Evolutionary conservation across 2,113 vertebrate genomes (phyloP).

Genomic region (Eretmochelys imbricata): DNA sequence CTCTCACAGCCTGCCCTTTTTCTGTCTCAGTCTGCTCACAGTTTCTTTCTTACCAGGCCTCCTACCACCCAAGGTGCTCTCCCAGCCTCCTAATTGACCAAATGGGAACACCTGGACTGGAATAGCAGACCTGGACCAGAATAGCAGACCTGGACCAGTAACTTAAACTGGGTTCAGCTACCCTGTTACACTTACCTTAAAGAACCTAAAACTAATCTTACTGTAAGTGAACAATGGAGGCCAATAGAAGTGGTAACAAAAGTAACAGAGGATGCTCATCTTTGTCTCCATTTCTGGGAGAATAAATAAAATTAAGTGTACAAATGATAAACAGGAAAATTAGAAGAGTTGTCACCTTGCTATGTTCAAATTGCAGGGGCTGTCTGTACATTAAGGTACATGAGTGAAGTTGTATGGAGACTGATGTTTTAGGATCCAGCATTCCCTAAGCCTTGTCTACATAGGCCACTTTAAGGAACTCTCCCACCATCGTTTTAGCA

Average conservation of each 20-base stretch:
- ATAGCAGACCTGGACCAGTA: background rate
- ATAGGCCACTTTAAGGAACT: background rate
- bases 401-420: background rate
- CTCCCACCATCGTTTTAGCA: too few species aligned
- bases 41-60: background rate
- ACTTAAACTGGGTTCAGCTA: background rate
- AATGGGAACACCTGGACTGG: background rate
- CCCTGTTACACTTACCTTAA: background rate
- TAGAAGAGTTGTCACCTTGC: background rate
- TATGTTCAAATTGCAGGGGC: background rate
- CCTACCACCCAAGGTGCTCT: background rate
- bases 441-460: background rate
- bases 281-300: background rate
- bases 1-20: background rate
- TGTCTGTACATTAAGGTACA: background rate
- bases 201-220: background rate
- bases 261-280: background rate
- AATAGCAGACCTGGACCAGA: background rate
- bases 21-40: background rate
- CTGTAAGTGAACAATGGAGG: background rate
- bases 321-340: background rate
- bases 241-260: background rate
- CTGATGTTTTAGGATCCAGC: background rate
- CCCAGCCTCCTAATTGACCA: background rate
- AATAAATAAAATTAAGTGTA: background rate